Evolutionary conservation across 2,113 vertebrate genomes (phyloP).

Genomic region (Rhombomys opimus): DNA sequence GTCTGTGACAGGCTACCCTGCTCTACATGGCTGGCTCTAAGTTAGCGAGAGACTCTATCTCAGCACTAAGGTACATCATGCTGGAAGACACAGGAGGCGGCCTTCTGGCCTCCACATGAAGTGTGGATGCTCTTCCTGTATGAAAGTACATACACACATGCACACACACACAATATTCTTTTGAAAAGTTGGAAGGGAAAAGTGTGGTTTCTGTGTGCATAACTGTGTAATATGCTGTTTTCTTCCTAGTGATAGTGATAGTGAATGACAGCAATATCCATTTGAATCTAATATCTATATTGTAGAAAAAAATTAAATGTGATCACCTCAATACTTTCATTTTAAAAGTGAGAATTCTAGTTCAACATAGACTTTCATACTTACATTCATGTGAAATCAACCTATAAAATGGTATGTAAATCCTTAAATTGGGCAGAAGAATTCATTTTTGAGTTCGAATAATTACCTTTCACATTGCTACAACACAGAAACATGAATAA

Average conservation of each 20-base stretch:
- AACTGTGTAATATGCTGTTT: not conserved
- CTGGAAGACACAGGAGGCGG: not conserved
- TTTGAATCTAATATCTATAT: not conserved
- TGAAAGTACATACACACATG: not conserved
- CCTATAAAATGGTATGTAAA: conserved; percentile 74
- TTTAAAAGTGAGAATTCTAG: conserved; percentile 76
- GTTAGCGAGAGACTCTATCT: not conserved
- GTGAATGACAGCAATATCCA: conserved; percentile 18
- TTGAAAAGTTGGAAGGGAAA: not conserved
- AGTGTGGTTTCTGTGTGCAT: rapidly evolving
- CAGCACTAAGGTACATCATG: not conserved
- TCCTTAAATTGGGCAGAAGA: conserved; percentile 62
- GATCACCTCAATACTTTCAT: conserved; percentile 40
- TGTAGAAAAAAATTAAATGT: conserved; percentile 44
- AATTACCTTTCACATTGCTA: conserved; percentile 22
- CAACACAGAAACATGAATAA: conserved; percentile 29
- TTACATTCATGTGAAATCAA: conserved; percentile 75
- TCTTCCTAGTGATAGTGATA: not conserved
- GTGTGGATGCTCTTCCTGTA: not conserved
- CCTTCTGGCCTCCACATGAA: not conserved
- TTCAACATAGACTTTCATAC: conserved; percentile 53
- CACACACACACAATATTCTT: not conserved
- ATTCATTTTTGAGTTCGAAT: conserved; percentile 65
- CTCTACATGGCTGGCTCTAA: not conserved
- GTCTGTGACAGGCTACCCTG: not conserved